A percentile compares a stretch with the other conserved stretches of the same genome.
Conservation (phyloP, 2,113 vertebrate genomes). For the Campylomormyrus tamandua region DNA sequence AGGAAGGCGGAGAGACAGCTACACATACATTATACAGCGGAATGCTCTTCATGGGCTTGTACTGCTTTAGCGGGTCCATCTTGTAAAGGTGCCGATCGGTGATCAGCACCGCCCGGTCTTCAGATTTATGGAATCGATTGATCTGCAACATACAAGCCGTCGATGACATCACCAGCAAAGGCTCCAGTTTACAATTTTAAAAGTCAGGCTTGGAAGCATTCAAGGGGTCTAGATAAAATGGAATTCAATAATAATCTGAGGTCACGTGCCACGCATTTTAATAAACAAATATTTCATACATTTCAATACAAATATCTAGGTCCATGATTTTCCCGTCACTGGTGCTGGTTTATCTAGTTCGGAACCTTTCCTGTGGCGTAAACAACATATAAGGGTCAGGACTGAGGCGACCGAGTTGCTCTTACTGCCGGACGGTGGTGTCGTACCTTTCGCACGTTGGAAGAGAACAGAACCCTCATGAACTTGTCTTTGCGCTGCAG, state of each 20-base stretch:
- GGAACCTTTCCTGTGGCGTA: background rate
- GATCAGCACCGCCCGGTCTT: conserved; percentile 86
- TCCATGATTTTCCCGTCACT: background rate
- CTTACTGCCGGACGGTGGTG: background rate
- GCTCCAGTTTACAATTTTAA: background rate
- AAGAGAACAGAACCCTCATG: conserved; percentile 89
- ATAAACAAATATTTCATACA: background rate
- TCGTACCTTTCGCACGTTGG: conserved; percentile 88
- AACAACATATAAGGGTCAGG: background rate
- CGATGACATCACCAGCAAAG: background rate
- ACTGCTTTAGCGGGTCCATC: conserved; percentile 91
- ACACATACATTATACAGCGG: conserved; percentile 87
- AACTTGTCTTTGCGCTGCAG: conserved; percentile 95
- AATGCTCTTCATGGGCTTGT: conserved; percentile 93
- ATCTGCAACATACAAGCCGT: conserved; percentile 65
- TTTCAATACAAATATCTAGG: background rate
- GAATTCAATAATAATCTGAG: background rate
- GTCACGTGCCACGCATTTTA: background rate
- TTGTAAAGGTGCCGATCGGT: conserved; percentile 96
- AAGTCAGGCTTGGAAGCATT: background rate
- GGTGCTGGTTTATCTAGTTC: background rate
- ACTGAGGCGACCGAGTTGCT: background rate
- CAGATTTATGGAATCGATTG: conserved; percentile 88
- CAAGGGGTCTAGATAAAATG: background rate
- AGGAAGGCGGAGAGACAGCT: background rate